A percentile compares a stretch with the other conserved stretches of the same genome.
Conservation (phyloP, 2,888 invertebrate species). For the Cheilosia pagana region DNA sequence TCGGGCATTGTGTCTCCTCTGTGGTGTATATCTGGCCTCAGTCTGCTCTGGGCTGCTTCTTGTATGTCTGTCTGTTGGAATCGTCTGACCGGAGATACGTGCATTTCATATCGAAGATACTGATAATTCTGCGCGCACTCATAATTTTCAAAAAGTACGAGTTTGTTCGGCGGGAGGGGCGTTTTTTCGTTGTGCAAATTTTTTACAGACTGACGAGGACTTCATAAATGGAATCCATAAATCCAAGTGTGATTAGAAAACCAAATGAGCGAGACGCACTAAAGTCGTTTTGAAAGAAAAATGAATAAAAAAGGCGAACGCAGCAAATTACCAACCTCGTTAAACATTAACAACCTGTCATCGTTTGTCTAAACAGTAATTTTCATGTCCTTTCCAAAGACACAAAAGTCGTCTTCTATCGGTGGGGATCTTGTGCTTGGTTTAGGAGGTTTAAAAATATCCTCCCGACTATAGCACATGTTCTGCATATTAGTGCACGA, state of each 20-base stretch:
- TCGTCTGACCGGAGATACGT: constrained; percentile 74
- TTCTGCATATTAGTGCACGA: constrained; percentile 74
- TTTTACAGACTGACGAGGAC: constrained; percentile 25
- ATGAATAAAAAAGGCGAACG: constrained; percentile 13
- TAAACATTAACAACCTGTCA: constrained; percentile 75
- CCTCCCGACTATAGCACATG: constrained; percentile 71
- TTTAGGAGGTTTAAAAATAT: constrained; percentile 67
- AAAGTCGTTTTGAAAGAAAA: constrained; percentile 1
- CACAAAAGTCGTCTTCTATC: constrained; percentile 71
- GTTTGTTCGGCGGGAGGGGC: neutral
- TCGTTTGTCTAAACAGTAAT: constrained; percentile 75
- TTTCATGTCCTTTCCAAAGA: constrained; percentile 75
- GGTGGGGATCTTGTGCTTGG: constrained; percentile 21
- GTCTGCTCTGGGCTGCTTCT: constrained; percentile 60
- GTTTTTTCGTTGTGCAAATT: neutral
- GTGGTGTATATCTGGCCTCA: constrained; percentile 32
- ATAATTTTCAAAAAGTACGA: constrained; percentile 46
- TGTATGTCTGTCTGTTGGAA: constrained; percentile 60
- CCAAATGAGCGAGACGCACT: constrained; percentile 65
- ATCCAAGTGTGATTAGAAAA: constrained; percentile 73
- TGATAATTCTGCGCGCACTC: constrained; percentile 71
- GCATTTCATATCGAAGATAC: constrained; percentile 74
- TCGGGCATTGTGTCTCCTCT: constrained; percentile 55
- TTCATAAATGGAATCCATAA: constrained; percentile 66
- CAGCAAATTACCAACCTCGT: constrained; percentile 75